These are phyloP conservation scores for Oligia strigilis DNA, from an alignment of 2,888 invertebrate species.

Conservation along the genomic window DNA sequence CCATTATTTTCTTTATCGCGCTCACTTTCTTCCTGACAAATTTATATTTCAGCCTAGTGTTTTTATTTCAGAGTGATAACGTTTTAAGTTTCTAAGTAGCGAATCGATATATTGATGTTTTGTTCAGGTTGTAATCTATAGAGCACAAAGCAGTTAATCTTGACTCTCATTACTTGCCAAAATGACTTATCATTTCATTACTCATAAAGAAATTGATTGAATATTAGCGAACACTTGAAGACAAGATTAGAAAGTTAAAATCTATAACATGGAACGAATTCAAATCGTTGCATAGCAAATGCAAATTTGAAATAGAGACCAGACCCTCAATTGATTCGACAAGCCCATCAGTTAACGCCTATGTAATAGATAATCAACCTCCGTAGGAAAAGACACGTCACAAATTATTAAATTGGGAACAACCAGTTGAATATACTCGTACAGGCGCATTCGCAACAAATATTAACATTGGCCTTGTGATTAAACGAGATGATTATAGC, in stretches of 20 bases:
- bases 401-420: slow-evolving; percentile 52
- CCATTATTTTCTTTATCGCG: not conserved
- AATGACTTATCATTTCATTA: slow-evolving; percentile 29
- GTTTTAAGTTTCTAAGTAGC: not conserved
- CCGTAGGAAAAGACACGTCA: slow-evolving; percentile 26
- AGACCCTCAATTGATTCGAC: slow-evolving; percentile 27
- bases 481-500: slow-evolving; percentile 40
- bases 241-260: slow-evolving; percentile 58
- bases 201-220: slow-evolving; percentile 26
- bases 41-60: slow-evolving; percentile 4
- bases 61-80: slow-evolving; percentile 2
- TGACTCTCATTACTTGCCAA: slow-evolving; percentile 14
- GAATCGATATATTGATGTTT: slow-evolving; percentile 3
- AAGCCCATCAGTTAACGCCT: slow-evolving; percentile 23
- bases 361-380: slow-evolving; percentile 9
- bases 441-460: slow-evolving; percentile 23
- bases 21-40: not conserved
- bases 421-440: slow-evolving; percentile 45
- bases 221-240: slow-evolving; percentile 15
- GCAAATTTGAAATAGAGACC: slow-evolving; percentile 19
- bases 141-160: slow-evolving; percentile 11
- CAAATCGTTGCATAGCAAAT: slow-evolving; percentile 42
- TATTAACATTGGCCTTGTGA: slow-evolving; percentile 43
- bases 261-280: slow-evolving; percentile 47
- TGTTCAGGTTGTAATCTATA: not conserved